Evolutionary conservation across 2,797 vertebrate species (phyloP).

Genomic region (Catharus ustulatus): DNA sequence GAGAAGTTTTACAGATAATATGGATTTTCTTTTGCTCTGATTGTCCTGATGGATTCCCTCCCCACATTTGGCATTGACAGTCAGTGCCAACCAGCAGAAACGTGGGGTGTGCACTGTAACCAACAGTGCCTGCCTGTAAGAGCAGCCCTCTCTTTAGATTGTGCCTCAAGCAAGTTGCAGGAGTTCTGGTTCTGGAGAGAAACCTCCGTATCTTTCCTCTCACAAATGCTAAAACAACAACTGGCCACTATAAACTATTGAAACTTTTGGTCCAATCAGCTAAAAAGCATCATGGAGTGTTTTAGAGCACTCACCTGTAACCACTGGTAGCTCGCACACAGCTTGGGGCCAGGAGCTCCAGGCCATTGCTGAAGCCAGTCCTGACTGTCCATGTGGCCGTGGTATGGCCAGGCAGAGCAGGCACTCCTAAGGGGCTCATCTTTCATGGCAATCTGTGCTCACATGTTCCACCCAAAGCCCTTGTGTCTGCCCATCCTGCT

Average conservation of each 20-base stretch:
- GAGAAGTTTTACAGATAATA: neutral
- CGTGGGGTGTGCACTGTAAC: fast-evolving
- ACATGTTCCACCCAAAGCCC: fast-evolving
- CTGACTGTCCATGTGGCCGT: fast-evolving
- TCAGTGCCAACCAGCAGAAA: neutral
- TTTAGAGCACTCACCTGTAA: neutral
- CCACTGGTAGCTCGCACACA: fast-evolving
- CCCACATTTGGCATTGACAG: neutral
- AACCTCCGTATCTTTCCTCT: neutral
- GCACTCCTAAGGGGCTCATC: fast-evolving
- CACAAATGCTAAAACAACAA: fast-evolving
- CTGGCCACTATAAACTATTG: neutral
- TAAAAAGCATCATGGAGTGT: neutral
- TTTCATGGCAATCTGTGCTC: neutral
- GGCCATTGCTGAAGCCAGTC: neutral
- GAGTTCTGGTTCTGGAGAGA: neutral
- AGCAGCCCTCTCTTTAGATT: neutral
- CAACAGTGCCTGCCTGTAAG: fast-evolving
- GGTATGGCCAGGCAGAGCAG: neutral
- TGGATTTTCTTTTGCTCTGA: neutral
- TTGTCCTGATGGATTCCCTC: neutral
- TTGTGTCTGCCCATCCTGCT: neutral
- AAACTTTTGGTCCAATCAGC: neutral
- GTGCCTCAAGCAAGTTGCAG: neutral
- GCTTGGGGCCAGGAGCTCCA: neutral